A percentile compares a stretch with the other conserved stretches of the same genome.
Conservation (phyloP, 2,797 vertebrate genomes). For the Takifugu rubripes region DNA sequence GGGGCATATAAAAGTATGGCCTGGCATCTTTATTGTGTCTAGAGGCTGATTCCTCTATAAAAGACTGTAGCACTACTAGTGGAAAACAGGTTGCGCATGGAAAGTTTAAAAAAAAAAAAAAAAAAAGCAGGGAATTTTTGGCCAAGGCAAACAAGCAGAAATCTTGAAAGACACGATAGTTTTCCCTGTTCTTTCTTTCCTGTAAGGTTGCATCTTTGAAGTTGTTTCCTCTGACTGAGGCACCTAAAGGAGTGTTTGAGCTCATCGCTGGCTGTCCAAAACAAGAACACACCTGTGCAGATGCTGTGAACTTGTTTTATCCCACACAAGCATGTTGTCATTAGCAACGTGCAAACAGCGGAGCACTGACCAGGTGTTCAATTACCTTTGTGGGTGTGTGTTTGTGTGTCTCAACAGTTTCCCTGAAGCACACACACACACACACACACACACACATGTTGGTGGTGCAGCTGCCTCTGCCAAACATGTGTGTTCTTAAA, state of each 20-base stretch:
- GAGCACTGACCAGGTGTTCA: constrained; percentile 5
- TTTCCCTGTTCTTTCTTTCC: too few species aligned
- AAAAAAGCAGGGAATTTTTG: constrained; percentile 8
- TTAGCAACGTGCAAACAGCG: constrained; percentile 40
- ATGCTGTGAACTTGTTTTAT: constrained; percentile 26
- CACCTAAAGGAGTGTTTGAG: not conserved
- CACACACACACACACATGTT: constrained; percentile 4
- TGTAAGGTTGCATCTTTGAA: too few species aligned
- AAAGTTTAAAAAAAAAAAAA: constrained; percentile 11
- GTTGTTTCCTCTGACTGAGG: too few species aligned
- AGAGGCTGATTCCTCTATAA: constrained; percentile 4
- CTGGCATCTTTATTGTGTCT: constrained; percentile 11
- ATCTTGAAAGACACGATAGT: not conserved
- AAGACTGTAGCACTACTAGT: constrained; percentile 18
- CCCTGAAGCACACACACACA: not conserved
- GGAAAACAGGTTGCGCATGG: constrained; percentile 45
- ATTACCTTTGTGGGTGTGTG: constrained; percentile 4
- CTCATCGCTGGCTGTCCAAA: not conserved
- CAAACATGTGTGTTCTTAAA: constrained; percentile 29
- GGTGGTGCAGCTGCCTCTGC: constrained; percentile 10
- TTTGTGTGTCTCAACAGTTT: not conserved
- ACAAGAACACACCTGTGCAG: constrained; percentile 21
- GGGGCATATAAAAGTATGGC: constrained; percentile 21
- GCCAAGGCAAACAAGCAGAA: constrained; percentile 1
- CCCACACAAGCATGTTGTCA: constrained; percentile 35